Base-by-base conservation (phyloP, 2,113 vertebrate species). In the Chamaea fasciata region DNA sequence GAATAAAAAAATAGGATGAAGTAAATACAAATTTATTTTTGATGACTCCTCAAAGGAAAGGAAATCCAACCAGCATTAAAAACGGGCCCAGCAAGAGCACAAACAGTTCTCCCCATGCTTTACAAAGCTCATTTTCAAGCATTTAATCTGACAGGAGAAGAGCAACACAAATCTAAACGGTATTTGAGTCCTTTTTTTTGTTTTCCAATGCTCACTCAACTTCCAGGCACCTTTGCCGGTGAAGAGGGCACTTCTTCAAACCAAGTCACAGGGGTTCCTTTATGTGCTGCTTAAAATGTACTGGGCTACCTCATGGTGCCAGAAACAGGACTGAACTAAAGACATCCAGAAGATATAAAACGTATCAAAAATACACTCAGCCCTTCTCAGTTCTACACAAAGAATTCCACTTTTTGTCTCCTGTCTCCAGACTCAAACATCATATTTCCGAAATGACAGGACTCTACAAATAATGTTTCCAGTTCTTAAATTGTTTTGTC, bases 401-500 rank as follows among this genome's bases (percentile, higher is more conserved):
- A 31, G 1, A 47, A 26, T 57, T 87, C 6, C 4, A 64, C 15
- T 64, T 91, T 70, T 84, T 27, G 23, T 67, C 76, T 83, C 64
- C 42, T 73, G 11, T 81, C 68, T 83, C 52, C 67, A 78, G 83
- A 94, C 35, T 49, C 7, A 2, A 82, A 76, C 24, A 49, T 7
- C 55, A 64, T 81, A 86, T 47, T 84, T 79, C 21, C 16, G 74
- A 94, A 92, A 92, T 76, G 91, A 91, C 77, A 42, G 20, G 92
- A 85, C 15, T 24, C n/a, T 79, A 47, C 50, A 94, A 97, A 89
- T 73, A 80, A 96, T 46, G 64, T 85, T 97, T 96, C 75, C 83
- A 91, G 67, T 92, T 95, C 64, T 94, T 70, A 68, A 95, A 93
- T 31, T 69, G 18, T 83, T 83, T 62, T 92, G 65, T 87, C 67